These are phyloP conservation scores for Ormyrus labotus DNA, from an alignment of 2,888 invertebrate genomes.

Conservation along the genomic window DNA sequence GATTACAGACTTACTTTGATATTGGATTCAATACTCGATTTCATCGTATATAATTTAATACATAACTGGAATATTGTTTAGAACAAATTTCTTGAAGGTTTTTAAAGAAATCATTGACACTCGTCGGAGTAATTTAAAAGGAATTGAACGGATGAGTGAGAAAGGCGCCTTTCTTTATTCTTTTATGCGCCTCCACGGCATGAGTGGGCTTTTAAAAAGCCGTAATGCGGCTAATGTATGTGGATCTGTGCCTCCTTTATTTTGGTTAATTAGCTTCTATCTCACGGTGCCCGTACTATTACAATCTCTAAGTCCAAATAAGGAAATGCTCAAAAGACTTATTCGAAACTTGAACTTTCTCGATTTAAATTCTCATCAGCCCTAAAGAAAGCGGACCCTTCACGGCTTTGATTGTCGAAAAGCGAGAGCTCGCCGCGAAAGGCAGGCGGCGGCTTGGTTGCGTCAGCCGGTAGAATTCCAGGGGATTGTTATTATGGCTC, in stretches of 20 bases:
- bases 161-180: background rate
- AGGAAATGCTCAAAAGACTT: too few species aligned
- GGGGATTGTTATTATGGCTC: background rate
- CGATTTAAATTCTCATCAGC: too few species aligned
- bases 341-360: too few species aligned
- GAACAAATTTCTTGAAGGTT: background rate
- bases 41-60: too few species aligned
- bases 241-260: constrained; percentile 25
- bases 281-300: background rate
- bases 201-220: constrained; percentile 33
- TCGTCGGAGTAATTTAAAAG: background rate
- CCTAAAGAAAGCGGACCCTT: background rate
- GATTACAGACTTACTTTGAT: too few species aligned
- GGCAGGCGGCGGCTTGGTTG: constrained; percentile 10
- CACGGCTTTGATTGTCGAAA: constrained; percentile 11
- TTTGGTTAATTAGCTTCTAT: constrained; percentile 25
- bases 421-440: constrained; percentile 17
- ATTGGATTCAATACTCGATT: too few species aligned
- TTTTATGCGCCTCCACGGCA: constrained; percentile 25
- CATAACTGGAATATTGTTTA: too few species aligned
- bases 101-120: constrained; percentile 18
- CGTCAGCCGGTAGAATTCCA: constrained; percentile 28
- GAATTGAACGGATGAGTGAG: constrained; percentile 19
- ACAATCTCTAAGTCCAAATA: too few species aligned
- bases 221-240: constrained; percentile 9